These are phyloP conservation scores for Hipposideros armiger DNA, from an alignment of 2,113 vertebrate genomes.

Conservation along the genomic window DNA sequence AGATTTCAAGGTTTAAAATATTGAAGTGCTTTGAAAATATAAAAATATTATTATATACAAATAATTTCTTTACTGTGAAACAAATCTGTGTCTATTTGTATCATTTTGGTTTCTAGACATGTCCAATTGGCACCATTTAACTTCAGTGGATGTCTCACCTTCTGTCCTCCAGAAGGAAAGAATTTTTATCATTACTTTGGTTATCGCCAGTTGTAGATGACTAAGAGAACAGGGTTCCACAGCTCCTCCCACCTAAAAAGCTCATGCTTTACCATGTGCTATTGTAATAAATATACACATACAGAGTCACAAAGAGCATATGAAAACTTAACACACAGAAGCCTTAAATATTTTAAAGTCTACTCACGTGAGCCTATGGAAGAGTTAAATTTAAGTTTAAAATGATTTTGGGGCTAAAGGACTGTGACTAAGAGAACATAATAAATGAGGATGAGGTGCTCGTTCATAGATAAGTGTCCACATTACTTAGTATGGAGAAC, in stretches of 20 bases:
- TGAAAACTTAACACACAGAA: neutral
- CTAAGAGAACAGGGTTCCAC: neutral
- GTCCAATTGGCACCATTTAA: neutral
- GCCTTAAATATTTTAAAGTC: neutral
- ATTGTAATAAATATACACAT: neutral
- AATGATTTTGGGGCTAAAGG: neutral
- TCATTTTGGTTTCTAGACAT: neutral
- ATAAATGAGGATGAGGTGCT: neutral
- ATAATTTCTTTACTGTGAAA: neutral
- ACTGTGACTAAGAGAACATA: neutral
- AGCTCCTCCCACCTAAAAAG: neutral
- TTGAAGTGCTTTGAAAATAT: neutral
- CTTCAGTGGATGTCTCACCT: neutral
- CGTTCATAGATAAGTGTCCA: neutral
- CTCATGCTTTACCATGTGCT: neutral
- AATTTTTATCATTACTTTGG: neutral
- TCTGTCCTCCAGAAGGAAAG: neutral
- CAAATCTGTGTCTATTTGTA: neutral
- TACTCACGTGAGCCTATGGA: neutral
- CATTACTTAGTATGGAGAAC: neutral
- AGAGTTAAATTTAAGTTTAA: slow-evolving; percentile 14
- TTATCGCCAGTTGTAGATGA: neutral
- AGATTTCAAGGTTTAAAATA: slow-evolving; percentile 43
- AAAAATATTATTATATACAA: neutral
- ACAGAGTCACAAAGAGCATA: neutral